Evolutionary conservation across 1,140 invertebrate species (phyloP).

Genomic region (Eubasilissa regina): DNA sequence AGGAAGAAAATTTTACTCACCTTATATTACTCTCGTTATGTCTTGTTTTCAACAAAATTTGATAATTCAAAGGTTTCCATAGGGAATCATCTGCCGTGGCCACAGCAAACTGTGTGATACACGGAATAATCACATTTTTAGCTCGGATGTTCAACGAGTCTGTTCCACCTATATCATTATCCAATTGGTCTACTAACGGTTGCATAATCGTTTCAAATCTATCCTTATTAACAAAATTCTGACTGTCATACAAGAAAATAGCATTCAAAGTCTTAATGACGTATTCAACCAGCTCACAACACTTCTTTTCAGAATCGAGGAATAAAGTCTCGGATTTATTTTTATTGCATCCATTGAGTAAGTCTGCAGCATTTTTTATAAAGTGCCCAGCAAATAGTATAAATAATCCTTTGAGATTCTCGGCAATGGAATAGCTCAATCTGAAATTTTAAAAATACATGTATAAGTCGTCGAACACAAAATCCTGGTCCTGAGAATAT

Average conservation of each 20-base stretch:
- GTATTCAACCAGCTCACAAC: constrained; percentile 76
- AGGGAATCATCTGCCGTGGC: constrained; percentile 86
- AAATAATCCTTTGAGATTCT: constrained; percentile 89
- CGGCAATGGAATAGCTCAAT: constrained; percentile 83
- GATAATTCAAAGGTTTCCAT: constrained; percentile 92
- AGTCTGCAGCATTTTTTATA: constrained; percentile 82
- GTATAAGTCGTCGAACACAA: background rate
- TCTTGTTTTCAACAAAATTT: constrained; percentile 90
- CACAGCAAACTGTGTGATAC: constrained; percentile 86
- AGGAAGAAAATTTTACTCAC: constrained; percentile 55
- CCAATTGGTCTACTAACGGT: constrained; percentile 90
- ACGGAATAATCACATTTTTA: constrained; percentile 79
- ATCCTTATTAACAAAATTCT: constrained; percentile 88
- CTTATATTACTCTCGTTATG: constrained; percentile 78
- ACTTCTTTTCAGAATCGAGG: constrained; percentile 72
- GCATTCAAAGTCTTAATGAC: constrained; percentile 83
- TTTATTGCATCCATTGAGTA: constrained; percentile 77
- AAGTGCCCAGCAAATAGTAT: constrained; percentile 91
- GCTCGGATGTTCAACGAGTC: constrained; percentile 76
- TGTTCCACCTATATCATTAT: constrained; percentile 82
- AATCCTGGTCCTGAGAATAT: background rate
- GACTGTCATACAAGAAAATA: constrained; percentile 87
- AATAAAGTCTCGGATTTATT: constrained; percentile 71
- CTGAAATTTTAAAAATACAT: constrained; percentile 69
- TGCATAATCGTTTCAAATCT: constrained; percentile 87